Base-by-base conservation (phyloP, 2,888 invertebrate genomes). In the Lepidocyrtoides sp. region DNA sequence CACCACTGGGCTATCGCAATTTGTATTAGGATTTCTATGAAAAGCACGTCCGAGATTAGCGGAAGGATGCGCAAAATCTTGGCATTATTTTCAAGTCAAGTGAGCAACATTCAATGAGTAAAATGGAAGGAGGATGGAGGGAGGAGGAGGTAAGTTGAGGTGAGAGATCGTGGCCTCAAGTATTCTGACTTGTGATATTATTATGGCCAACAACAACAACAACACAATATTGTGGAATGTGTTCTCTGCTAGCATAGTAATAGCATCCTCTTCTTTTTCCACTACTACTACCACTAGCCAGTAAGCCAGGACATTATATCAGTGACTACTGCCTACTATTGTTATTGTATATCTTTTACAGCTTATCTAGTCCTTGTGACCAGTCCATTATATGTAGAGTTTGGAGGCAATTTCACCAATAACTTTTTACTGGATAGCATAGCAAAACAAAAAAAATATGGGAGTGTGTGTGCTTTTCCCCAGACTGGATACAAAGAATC, bases 61-160 rank as follows among this genome's bases (percentile, higher is more conserved):
- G 84, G 90, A 91, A 91, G 88, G 92, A 92, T 92, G 92, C 88
- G 92, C 92, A 92, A 92, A 91, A 91, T 91, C 91, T 92, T 77
- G 75, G 79, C 84, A 84, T 79, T 85, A 90, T 90, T 90, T 77
- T 90, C 66, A 51, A 90, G 85, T 85, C 77, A 90, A 90, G 90
- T 90, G 79, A 85, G 36, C 90, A 54, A 32, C 79, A 85, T 90
- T 90, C 77, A 90, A 77, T 85, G 85, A 90, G 63, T 10, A 81
- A 89, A 85, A 29, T 83, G 81, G 83, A 54, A 44, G 29, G 0
- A 26, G 51, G 44, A 17, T n/a, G 20, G 48, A 20, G 3, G n/a
- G 57, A 63, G 23, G 82, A 23, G 85, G 44, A 85, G 57, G 82
- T 60, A 44, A 36, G 69, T n/a, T 36, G 90, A 90, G 90, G 90